phyloP scores from a whole-genome alignment of 2,888 invertebrate species.

The Panorpa germanica region DNA sequence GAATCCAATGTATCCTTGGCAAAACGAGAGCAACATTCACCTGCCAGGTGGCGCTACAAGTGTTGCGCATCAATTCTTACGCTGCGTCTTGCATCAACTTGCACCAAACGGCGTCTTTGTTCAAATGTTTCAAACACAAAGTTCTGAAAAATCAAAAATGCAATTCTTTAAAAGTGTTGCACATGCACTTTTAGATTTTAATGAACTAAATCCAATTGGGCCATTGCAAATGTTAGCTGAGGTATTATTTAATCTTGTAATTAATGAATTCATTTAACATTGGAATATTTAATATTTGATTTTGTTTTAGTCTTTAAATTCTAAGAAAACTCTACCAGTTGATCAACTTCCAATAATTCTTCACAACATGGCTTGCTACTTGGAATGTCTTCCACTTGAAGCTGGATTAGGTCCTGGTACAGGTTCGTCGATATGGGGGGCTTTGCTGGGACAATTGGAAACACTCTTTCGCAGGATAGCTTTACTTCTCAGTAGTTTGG shows the following conservation, averaged over 20 bases:
- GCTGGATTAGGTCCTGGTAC: conserved; percentile 46
- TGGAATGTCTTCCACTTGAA: conserved; percentile 79
- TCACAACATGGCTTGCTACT: conserved; percentile 82
- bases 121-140: conserved; percentile 80
- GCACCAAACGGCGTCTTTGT: conserved; percentile 94
- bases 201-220: conserved; percentile 85
- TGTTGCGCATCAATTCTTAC: conserved; percentile 90
- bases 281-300: conserved; percentile 8
- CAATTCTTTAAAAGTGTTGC: conserved; percentile 91
- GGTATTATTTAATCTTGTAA: conserved; percentile 22
- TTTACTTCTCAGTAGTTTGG: conserved; percentile 46
- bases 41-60: conserved; percentile 88
- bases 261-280: conserved; percentile 2
- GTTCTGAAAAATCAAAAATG: conserved; percentile 45
- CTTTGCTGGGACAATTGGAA: conserved; percentile 73
- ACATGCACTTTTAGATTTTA: conserved; percentile 85
- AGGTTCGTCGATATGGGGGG: conserved; percentile 55
- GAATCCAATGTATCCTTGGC: conserved; percentile 73
- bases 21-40: conserved; percentile 69
- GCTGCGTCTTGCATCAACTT: conserved; percentile 90
- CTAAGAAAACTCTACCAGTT: conserved; percentile 51
- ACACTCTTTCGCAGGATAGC: conserved; percentile 62
- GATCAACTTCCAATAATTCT: conserved; percentile 60
- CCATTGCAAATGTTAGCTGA: conserved; percentile 83
- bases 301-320: conserved; percentile 42